Conservation (phyloP, 2,113 vertebrate genomes). For the Gambusia affinis region DNA sequence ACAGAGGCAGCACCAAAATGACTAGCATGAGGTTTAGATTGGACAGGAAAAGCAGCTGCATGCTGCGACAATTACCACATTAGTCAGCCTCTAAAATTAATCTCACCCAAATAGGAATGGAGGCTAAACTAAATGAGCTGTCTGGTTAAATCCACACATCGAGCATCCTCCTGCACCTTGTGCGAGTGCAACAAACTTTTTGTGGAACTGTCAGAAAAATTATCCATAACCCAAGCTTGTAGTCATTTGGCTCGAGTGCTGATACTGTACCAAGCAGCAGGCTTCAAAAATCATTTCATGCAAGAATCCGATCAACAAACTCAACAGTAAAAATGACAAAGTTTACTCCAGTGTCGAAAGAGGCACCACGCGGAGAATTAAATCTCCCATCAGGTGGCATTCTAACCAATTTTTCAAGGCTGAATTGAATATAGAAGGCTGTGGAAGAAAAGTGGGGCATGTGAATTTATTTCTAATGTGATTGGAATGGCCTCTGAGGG, state of each 20-base stretch:
- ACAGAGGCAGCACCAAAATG: constrained; percentile 14
- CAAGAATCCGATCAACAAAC: neutral
- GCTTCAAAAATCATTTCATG: neutral
- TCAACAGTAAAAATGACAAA: constrained; percentile 25
- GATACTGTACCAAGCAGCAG: neutral
- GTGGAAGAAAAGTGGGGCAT: constrained; percentile 39
- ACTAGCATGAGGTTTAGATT: constrained; percentile 48
- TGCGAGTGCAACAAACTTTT: neutral
- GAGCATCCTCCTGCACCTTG: constrained; percentile 12
- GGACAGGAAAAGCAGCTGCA: constrained; percentile 49
- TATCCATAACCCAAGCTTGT: neutral
- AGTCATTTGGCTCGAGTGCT: constrained; percentile 3
- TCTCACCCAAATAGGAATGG: constrained; percentile 45
- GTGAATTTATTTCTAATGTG: constrained; percentile 67
- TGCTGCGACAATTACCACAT: constrained; percentile 62
- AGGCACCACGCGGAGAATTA: constrained; percentile 31
- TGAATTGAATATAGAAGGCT: constrained; percentile 47
- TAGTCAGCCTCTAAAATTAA: constrained; percentile 66
- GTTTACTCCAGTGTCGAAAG: constrained; percentile 15
- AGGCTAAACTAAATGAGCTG: constrained; percentile 55
- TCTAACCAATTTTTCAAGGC: constrained; percentile 47
- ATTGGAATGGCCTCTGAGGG: constrained; percentile 59
- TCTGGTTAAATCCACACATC: constrained; percentile 34
- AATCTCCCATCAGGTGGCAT: constrained; percentile 55
- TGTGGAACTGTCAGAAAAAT: neutral